Evolutionary conservation across 2,113 vertebrate species (phyloP), one percentile per base, ranked within the genome.

Genomic region (Erythrolamprus reginae): DNA sequence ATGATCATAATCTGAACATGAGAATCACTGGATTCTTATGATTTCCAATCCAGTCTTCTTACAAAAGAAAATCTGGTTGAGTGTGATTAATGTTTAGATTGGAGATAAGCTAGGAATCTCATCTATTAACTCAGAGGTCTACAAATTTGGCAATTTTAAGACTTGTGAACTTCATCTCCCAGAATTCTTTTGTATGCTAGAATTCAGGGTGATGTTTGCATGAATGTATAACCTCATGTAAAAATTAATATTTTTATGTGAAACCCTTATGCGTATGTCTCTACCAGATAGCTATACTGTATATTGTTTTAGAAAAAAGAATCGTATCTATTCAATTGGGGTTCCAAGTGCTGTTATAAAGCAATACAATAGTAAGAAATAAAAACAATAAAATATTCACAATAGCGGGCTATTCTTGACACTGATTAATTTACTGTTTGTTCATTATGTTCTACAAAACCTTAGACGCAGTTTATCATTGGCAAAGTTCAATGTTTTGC

Each of bases 11-110:
- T 2, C 50, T 82, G 50, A 53, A 24, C 48, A 0, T 13, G 53
- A 7, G 10, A 28, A n/a, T 28, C 1, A 56, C 0, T 83, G 0
- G 47, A n/a, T n/a, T n/a, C n/a, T n/a, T n/a, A n/a, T n/a, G n/a
- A n/a, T 0, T 52, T 0, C 48, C 42, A 82, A 93, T 90, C 52
- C 2, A 70, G n/a, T 33, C 5, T 70, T 70, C 15, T 70, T 70
- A 70, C n/a, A 33, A 70, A 70, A 70, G 5, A 19, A 70, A 38
- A 70, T 5, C 65, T 70, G n/a, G 5, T 70, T 70, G 65, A 3
- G 15, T 19, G 5, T 38, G 15, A 70, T 70, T 70, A 70, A n/a
- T 19, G 15, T 70, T 15, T 70, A 38, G 65, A 70, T 33, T 4
- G 26, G n/a, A 70, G n/a, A 17, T 17, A 70, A 70, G 5, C 15